A percentile compares a stretch with the other conserved stretches of the same genome.
These are phyloP conservation scores for Potamilus streckersoni DNA, from an alignment of 1,140 invertebrate genomes.

Conservation along the genomic window DNA sequence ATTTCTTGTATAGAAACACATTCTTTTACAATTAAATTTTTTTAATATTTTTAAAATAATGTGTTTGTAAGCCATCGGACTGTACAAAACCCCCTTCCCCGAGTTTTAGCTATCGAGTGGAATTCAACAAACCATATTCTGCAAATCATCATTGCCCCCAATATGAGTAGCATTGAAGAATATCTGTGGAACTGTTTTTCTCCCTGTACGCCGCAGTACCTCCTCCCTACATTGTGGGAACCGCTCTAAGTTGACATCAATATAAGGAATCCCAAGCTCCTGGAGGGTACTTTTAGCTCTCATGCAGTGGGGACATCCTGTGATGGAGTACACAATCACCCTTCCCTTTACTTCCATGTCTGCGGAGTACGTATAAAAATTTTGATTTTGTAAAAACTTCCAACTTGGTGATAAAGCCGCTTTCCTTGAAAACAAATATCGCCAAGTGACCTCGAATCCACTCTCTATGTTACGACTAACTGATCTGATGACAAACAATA, in stretches of 20 bases:
- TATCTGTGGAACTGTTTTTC: constrained; percentile 61
- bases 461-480: too few species aligned
- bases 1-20: too few species aligned
- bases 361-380: neutral
- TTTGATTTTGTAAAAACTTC: too few species aligned
- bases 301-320: constrained; percentile 65
- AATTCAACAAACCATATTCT: constrained; percentile 53
- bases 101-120: too few species aligned
- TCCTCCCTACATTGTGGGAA: constrained; percentile 53
- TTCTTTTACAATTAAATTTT: too few species aligned
- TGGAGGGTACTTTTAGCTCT: constrained; percentile 57
- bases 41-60: too few species aligned
- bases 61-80: too few species aligned
- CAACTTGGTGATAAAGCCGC: too few species aligned
- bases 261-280: constrained; percentile 52
- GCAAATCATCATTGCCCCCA: constrained; percentile 62
- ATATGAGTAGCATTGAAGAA: constrained; percentile 63
- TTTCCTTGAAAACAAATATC: too few species aligned
- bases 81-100: too few species aligned
- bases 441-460: too few species aligned
- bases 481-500: too few species aligned
- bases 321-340: constrained; percentile 59
- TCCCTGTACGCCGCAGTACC: constrained; percentile 45
- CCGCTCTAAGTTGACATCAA: constrained; percentile 57
- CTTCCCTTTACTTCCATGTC: constrained; percentile 53